Evolutionary conservation across 1,140 invertebrate genomes (phyloP), one percentile per base, ranked within the genome.

Genomic region (Apocrypta bakeri): DNA sequence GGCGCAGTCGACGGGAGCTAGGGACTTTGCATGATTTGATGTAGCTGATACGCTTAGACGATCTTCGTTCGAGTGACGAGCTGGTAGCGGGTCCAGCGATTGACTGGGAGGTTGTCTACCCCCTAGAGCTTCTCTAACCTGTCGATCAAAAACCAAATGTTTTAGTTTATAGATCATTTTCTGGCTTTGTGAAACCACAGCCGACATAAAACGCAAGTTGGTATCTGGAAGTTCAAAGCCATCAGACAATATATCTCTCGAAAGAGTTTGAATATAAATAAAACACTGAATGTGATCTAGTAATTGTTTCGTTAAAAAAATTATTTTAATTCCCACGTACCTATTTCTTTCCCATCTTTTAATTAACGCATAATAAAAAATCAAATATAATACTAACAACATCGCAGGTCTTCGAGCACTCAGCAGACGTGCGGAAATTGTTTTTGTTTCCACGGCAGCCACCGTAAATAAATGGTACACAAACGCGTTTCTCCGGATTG

Each of bases 371-470:
- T 1, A 66, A 21, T 11, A 25, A 61, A 78, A 79, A 11, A 11
- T 78, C 61, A 7, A 64, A 27, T 27, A 0, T 4, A 64, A 12
- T 64, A 86, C 93, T 92, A 27, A 95, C 91, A 27, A 94, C 90
- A 8, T 91, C 89, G 85, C 97, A 98, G n/a, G 94, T 94, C 82
- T 93, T 93, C 66, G 93, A 93, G 88, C 97, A 98, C 86, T 98
- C 96, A 40, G 95, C 93, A 61, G 94, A 93, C 2, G 94, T 95
- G 76, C 95, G 91, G 92, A 98, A 98, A 91, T 98, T 98, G 90
- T 98, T 98, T 86, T 94, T 93, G 90, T 97, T 98, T n/a, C 97
- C 97, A 63, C 95, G 93, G 88, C 98, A 99, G 66, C 98, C 98
- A 25, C 97, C 96, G 91, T 98, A 99, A 27, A 92, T 93, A 89